Base-by-base conservation (phyloP, 2,113 vertebrate genomes). In the Amphiprion ocellaris region DNA sequence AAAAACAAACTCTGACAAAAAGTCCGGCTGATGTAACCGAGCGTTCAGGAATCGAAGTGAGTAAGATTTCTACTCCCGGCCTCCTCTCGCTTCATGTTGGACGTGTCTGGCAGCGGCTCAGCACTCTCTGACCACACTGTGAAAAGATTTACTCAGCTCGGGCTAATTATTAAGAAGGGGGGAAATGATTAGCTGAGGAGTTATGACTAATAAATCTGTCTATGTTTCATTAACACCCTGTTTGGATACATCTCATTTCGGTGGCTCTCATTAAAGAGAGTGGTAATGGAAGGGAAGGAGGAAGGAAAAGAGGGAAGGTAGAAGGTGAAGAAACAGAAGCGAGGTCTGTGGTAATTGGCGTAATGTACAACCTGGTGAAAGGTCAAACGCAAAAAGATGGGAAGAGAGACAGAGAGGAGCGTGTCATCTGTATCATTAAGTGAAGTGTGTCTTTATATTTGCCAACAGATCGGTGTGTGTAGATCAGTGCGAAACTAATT, bases 201-300 rank as follows among this genome's bases (percentile, higher is more conserved):
- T 91, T 92, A 92, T 85, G 87, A 85, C 82, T 81, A 88, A 90
- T 94, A 93, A 94, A 94, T 90, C 90, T 90, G 92, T 92, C 90
- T 17, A 49, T 84, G 84, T 94, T 94, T 92, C 92, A 93, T 92
- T 94, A 93, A 91, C 84, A 86, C 80, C 79, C 87, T 83, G 91
- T 94, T 93, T 91, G 87, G 84, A 91, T 87, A 86, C 85, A 88
- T 91, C 90, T 92, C 72, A 92, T 90, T 92, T 69, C 28, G 50
- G 73, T 69, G 60, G 64, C 15, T 58, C 85, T 92, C 86, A 91
- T 91, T 92, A 93, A 86, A 76, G 86, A 85, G 72, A 92, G 86
- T 87, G 89, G 76, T 75, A 76, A 63, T 68, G 77, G 60, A 77
- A 63, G 60, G 30, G 63, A 49, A 69, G 61, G 52, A 62, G 54